phyloP scores from a whole-genome alignment of 2,888 invertebrate genomes.

The Thereva unica region DNA sequence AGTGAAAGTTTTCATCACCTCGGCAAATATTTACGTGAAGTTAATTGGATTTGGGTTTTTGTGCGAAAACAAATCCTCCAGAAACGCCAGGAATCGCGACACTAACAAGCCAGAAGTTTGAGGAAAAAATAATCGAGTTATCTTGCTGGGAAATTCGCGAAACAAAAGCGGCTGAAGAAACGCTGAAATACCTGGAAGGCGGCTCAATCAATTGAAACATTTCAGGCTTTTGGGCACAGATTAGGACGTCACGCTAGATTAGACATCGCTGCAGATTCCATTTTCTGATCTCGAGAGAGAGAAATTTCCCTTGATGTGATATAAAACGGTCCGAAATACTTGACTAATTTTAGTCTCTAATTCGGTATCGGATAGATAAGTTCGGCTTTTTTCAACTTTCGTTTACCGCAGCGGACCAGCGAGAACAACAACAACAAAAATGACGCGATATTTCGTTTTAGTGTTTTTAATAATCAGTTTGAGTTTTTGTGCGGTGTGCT shows the following conservation, averaged over 20 bases:
- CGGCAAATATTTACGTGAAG: too few relatives aligned
- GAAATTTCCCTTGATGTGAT: conserved; percentile 9
- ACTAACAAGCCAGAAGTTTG: too few relatives aligned
- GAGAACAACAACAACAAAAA: too few relatives aligned
- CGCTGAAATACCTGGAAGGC: conserved; percentile 12
- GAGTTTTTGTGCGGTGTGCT: not conserved
- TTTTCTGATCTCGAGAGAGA: conserved; percentile 2
- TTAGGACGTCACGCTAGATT: conserved; percentile 13
- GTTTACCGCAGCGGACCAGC: too few relatives aligned
- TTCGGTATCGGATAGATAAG: conserved; percentile 1
- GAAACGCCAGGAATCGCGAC: too few relatives aligned
- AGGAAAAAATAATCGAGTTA: not conserved
- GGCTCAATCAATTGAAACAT: conserved; percentile 21
- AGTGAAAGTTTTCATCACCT: too few relatives aligned
- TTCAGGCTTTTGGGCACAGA: conserved; percentile 6
- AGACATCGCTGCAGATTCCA: conserved; percentile 1
- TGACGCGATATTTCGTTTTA: too few relatives aligned
- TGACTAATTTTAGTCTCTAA: conserved; percentile 17
- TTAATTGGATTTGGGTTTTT: too few relatives aligned
- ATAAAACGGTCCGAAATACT: conserved; percentile 18
- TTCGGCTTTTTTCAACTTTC: not conserved
- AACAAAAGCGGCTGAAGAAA: conserved; percentile 15
- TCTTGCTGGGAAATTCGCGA: not conserved
- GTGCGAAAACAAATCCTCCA: too few relatives aligned
- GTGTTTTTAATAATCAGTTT: not conserved